Conservation (phyloP, 2,888 invertebrate genomes). For the Eristalis pertinax region DNA sequence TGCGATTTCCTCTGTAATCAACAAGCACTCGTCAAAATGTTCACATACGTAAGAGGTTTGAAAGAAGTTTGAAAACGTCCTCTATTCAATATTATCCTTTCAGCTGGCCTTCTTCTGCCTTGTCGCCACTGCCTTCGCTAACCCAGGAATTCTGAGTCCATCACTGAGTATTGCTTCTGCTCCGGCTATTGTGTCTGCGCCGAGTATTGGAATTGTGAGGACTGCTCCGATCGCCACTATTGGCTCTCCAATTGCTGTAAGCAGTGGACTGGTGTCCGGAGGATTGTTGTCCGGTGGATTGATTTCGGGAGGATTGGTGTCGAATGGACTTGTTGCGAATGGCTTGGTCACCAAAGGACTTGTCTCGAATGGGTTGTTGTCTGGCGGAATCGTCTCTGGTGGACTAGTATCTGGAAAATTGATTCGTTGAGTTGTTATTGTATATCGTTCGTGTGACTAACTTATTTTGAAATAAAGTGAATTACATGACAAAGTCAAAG, state of each 20-base stretch:
- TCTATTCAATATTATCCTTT: neutral
- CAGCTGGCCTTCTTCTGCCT: slow-evolving; percentile 28
- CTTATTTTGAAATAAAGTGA: too few species aligned
- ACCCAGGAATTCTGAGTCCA: slow-evolving; percentile 33
- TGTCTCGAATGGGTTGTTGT: neutral
- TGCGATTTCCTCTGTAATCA: neutral
- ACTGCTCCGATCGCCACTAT: slow-evolving; percentile 6
- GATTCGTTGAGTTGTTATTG: too few species aligned
- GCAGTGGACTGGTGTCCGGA: neutral
- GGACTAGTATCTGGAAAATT: too few species aligned
- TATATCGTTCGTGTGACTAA: too few species aligned
- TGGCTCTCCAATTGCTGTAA: neutral
- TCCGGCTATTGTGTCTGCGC: slow-evolving; percentile 29
- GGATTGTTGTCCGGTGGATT: neutral
- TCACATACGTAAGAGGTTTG: slow-evolving; percentile 40
- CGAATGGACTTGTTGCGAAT: neutral
- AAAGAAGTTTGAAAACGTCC: neutral
- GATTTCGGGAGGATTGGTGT: neutral
- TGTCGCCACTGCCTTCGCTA: slow-evolving; percentile 24
- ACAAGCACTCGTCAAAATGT: slow-evolving; percentile 29
- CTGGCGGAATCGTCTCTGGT: neutral
- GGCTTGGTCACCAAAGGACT: neutral
- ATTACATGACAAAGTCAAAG: too few species aligned
- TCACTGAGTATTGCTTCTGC: slow-evolving; percentile 19
- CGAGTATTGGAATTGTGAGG: neutral